These are phyloP conservation scores for Leptinotarsa tumamoca DNA, from an alignment of 2,888 invertebrate genomes.

Conservation along the genomic window DNA sequence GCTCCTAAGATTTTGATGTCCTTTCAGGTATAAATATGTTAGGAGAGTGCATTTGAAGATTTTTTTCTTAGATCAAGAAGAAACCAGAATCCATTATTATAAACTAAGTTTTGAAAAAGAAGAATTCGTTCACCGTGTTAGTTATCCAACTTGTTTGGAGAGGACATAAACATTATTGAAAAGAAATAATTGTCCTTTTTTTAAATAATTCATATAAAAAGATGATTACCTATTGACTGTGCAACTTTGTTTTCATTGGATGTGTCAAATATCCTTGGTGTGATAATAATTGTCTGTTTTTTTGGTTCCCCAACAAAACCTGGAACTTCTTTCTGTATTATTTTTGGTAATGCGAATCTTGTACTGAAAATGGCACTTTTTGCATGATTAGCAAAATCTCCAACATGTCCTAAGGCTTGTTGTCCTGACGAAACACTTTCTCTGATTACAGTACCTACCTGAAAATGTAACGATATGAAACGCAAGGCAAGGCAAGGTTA, in stretches of 20 bases:
- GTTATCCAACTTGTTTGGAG: background rate
- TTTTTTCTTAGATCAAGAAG: too few relatives aligned
- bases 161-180: background rate
- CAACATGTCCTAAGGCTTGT: conserved; percentile 59
- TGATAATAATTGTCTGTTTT: conserved; percentile 29
- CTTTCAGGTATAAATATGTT: too few relatives aligned
- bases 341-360: conserved; percentile 25
- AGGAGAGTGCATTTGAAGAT: too few relatives aligned
- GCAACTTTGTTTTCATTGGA: conserved; percentile 16
- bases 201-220: too few relatives aligned
- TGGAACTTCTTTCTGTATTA: conserved; percentile 32
- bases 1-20: too few relatives aligned
- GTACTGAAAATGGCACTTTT: conserved; percentile 42
- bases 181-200: too few relatives aligned
- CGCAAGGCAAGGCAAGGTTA: too few relatives aligned
- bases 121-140: too few relatives aligned
- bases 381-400: conserved; percentile 60
- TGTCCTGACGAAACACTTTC: conserved; percentile 61
- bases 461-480: background rate
- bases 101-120: too few relatives aligned
- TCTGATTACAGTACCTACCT: conserved; percentile 59
- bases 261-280: conserved; percentile 34
- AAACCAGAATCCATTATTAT: too few relatives aligned
- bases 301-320: conserved; percentile 28
- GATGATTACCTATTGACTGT: background rate